Base-by-base conservation (phyloP, 2,113 vertebrate genomes). In the Mustelus asterias region DNA sequence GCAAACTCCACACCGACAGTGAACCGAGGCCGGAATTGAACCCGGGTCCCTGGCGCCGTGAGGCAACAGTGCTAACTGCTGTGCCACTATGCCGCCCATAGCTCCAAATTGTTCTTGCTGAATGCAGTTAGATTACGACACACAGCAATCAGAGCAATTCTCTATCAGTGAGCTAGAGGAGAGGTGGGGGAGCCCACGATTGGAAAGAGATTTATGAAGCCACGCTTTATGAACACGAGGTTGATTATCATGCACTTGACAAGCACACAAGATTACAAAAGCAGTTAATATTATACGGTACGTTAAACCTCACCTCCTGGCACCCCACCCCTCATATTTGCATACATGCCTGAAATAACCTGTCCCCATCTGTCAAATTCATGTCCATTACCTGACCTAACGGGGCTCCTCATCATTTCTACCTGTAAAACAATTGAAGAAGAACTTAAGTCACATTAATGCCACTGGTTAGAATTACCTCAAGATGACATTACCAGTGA, bases 341-440 rank as follows among this genome's bases (percentile, higher is more conserved):
- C 22, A 94, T 24, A 41, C 24, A 41, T 22, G 92, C 18, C 16
- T 67, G n/a, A 58, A 70, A 76, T 54, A 72, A 26, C 67, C 7
- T 41, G 29, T 54, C 69, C 24, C 94, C 41, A 16, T 95, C 26
- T 16, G 26, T 72, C 29, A 72, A 8, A 24, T 72, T 41, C 9
- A 8, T 16, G 69, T 33, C 44, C 29, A 72, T 70, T 76, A 95
- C 94, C 94, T 95, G 94, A 95, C 16, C 94, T 48, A 6, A 54
- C 13, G 44, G 94, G 69, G 44, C 94, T 95, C 67, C 94, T 95
- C 69, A 95, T 72, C 69, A 76, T 76, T 95, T 29, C 67, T 72
- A 41, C 67, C 94, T 95, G 94, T 95, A 65, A 33, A 72, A 72
- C 26, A 13, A 72, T 22, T 9, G 22, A 16, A 70, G 41, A 24